Conservation (phyloP, 2,888 invertebrate genomes). For the Axea sp. region DNA sequence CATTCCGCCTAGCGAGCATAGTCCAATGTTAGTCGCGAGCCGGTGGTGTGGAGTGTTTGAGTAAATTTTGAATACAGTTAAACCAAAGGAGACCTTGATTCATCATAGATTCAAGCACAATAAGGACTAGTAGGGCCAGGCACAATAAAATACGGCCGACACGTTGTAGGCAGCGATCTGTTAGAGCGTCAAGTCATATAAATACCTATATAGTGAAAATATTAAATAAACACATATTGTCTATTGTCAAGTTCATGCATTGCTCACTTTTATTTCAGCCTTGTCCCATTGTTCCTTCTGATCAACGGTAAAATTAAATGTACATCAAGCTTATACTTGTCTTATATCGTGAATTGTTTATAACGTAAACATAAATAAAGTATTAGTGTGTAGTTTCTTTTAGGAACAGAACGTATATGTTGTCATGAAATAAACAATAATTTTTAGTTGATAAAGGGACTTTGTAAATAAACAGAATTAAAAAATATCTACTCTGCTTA, state of each 20-base stretch:
- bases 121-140: slow-evolving; percentile 78
- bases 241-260: slow-evolving; percentile 72
- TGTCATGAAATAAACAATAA: no score
- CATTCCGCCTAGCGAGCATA: slow-evolving; percentile 64
- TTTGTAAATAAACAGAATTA: no score
- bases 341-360: no score
- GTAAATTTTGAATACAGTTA: slow-evolving; percentile 59
- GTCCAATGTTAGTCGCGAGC: slow-evolving; percentile 66
- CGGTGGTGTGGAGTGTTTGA: slow-evolving; percentile 63
- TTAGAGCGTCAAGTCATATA: slow-evolving; percentile 77
- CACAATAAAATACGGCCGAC: slow-evolving; percentile 79
- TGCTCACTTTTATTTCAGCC: slow-evolving; percentile 28
- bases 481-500: no score
- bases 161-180: slow-evolving; percentile 78
- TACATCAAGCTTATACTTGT: no score
- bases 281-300: no score
- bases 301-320: no score
- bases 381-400: no score
- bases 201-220: slow-evolving; percentile 77
- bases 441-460: no score
- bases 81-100: slow-evolving; percentile 65
- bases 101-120: slow-evolving; percentile 75
- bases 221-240: slow-evolving; percentile 79
- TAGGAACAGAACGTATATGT: no score
- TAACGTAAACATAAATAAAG: no score